A percentile compares a stretch with the other conserved stretches of the same genome.
Evolutionary conservation across 2,888 invertebrate species (phyloP).

Genomic region (Lampropteryx suffumata): DNA sequence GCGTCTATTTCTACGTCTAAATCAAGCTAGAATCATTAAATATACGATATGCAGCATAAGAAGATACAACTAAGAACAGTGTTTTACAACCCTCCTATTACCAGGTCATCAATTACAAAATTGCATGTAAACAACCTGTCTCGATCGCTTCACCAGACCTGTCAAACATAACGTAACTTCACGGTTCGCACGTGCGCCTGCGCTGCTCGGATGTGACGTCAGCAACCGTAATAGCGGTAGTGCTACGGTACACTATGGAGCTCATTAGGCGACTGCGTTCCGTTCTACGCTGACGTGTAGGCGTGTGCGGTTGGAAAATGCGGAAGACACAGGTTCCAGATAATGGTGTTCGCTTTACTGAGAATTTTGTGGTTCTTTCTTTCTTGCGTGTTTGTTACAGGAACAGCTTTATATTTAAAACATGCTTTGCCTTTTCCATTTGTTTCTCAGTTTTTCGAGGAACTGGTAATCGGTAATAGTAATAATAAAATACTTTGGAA

Average conservation of each 20-base stretch:
- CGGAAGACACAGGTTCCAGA: not conserved
- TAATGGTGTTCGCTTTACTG: not conserved
- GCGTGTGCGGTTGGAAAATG: constrained; percentile 12
- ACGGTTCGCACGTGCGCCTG: constrained; percentile 48
- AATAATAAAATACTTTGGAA: too few relatives aligned
- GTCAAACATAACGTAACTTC: constrained; percentile 26
- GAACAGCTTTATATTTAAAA: too few relatives aligned
- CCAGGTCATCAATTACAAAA: constrained; percentile 3
- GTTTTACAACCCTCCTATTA: not conserved
- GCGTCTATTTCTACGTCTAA: too few relatives aligned
- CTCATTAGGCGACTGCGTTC: constrained; percentile 47
- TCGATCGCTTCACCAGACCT: constrained; percentile 24
- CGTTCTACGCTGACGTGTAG: constrained; percentile 40
- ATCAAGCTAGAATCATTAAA: too few relatives aligned
- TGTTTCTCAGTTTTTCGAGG: too few relatives aligned
- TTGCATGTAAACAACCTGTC: constrained; percentile 42
- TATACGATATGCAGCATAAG: too few relatives aligned
- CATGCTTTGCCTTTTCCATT: too few relatives aligned
- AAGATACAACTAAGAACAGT: too few relatives aligned
- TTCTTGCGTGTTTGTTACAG: too few relatives aligned
- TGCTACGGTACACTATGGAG: constrained; percentile 14
- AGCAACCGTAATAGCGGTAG: constrained; percentile 47
- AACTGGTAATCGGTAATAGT: too few relatives aligned
- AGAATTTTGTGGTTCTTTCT: not conserved
- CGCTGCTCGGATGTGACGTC: constrained; percentile 57